These are phyloP conservation scores for Tolmerus cingulatus DNA, from an alignment of 2,888 invertebrate genomes.

Conservation along the genomic window DNA sequence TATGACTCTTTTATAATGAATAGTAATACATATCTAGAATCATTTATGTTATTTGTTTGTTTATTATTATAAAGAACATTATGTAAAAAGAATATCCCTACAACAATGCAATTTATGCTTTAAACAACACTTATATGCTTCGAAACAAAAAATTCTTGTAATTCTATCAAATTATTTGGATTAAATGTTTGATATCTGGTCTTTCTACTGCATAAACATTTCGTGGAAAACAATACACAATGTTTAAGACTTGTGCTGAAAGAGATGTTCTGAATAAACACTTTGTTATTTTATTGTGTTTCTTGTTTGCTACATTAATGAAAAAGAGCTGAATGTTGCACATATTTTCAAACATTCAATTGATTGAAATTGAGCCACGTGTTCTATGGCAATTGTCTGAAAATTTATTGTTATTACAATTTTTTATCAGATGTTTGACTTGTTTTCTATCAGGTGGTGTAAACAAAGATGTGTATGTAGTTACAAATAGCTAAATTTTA, in stretches of 20 bases:
- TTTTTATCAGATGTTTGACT: background rate
- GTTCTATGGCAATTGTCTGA: background rate
- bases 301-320: background rate
- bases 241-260: background rate
- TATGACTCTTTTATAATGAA: too few relatives aligned
- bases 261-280: background rate
- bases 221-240: background rate
- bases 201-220: background rate
- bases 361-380: background rate
- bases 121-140: too few relatives aligned
- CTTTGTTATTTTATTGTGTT: background rate
- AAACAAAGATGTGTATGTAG: background rate
- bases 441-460: background rate
- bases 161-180: background rate
- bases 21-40: too few relatives aligned
- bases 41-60: too few relatives aligned
- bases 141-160: background rate
- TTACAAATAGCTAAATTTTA: background rate
- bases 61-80: too few relatives aligned
- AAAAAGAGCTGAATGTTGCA: too few relatives aligned
- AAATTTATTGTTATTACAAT: background rate
- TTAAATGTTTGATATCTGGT: background rate
- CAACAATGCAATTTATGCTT: background rate
- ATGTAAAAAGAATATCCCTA: background rate
- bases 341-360: background rate